Percentiles rank a stretch among this genome's conserved stretches.
These are phyloP conservation scores for Pedicia rivosa DNA, from an alignment of 2,888 invertebrate species.

Conservation along the genomic window DNA sequence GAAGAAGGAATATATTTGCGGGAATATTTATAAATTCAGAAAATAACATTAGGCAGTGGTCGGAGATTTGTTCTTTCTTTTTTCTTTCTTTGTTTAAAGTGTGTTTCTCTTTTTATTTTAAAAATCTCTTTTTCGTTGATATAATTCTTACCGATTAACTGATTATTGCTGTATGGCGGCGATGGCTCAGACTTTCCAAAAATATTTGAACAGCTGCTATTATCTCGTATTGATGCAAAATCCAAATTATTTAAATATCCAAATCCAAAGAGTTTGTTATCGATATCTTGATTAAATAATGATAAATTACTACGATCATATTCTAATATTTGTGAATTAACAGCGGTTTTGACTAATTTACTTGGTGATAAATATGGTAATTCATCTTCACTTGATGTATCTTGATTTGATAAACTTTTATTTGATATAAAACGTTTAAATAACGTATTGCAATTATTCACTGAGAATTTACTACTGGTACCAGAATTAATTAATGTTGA, in stretches of 20 bases:
- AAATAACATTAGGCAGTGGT: slow-evolving; percentile 3
- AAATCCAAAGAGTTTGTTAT: neutral
- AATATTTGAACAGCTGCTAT: slow-evolving; percentile 15
- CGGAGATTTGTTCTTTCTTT: slow-evolving; percentile 2
- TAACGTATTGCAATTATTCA: too few species aligned
- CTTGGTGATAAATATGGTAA: slow-evolving; percentile 32
- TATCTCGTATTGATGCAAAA: neutral
- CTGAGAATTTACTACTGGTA: too few species aligned
- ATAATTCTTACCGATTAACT: slow-evolving; percentile 17
- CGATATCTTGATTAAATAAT: neutral
- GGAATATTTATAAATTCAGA: slow-evolving; percentile 3
- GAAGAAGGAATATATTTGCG: too few species aligned
- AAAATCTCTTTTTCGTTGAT: neutral
- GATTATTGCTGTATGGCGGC: slow-evolving; percentile 17
- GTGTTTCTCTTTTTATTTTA: slow-evolving; percentile 6
- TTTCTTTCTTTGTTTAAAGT: slow-evolving; percentile 3
- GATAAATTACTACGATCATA: slow-evolving; percentile 1
- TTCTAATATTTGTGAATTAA: slow-evolving; percentile 22
- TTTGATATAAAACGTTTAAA: too few species aligned
- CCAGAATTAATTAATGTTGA: too few species aligned
- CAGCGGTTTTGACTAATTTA: slow-evolving; percentile 41
- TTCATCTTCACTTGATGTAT: slow-evolving; percentile 3
- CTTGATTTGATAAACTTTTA: slow-evolving; percentile 3
- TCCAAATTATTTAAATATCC: too few species aligned
- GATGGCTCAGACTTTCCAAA: slow-evolving; percentile 13